Evolutionary conservation across 2,113 vertebrate genomes (phyloP).

Genomic region (Hypomesus transpacificus): DNA sequence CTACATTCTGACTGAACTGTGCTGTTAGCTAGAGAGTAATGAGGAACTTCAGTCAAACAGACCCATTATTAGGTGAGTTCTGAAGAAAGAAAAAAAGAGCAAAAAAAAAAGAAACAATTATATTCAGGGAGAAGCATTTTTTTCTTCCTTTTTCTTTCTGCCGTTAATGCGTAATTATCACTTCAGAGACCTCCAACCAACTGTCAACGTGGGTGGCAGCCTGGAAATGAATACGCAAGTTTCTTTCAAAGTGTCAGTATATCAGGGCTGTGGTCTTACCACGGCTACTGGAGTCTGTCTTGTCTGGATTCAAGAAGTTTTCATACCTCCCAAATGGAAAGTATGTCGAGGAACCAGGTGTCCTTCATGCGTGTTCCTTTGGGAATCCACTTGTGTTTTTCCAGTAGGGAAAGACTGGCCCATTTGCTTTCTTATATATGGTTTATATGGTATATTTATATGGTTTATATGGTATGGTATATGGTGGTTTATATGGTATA

Average conservation of each 20-base stretch:
- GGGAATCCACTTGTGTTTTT: too few species aligned
- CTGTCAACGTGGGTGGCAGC: conserved; percentile 6
- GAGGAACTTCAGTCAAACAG: neutral
- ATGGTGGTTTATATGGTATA: too few species aligned
- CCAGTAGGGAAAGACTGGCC: too few species aligned
- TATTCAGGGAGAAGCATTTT: neutral
- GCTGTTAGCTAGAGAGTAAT: too few species aligned
- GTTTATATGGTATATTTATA: too few species aligned
- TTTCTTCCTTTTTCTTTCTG: neutral
- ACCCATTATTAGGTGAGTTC: neutral
- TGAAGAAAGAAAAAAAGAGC: neutral
- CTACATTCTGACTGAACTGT: neutral
- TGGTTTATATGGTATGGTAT: too few species aligned
- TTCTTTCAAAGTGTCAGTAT: neutral
- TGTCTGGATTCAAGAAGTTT: neutral
- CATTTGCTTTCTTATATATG: too few species aligned
- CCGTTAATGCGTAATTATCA: conserved; percentile 3
- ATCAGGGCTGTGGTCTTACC: too few species aligned
- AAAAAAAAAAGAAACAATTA: neutral
- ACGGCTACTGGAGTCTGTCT: neutral
- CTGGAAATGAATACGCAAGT: neutral
- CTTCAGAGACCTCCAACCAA: conserved; percentile 1
- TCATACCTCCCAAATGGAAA: neutral
- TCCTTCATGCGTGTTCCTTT: too few species aligned
- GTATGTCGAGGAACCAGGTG: too few species aligned